Base-by-base conservation (phyloP, 2,888 invertebrate species). In the Microctonus hyperodae region DNA sequence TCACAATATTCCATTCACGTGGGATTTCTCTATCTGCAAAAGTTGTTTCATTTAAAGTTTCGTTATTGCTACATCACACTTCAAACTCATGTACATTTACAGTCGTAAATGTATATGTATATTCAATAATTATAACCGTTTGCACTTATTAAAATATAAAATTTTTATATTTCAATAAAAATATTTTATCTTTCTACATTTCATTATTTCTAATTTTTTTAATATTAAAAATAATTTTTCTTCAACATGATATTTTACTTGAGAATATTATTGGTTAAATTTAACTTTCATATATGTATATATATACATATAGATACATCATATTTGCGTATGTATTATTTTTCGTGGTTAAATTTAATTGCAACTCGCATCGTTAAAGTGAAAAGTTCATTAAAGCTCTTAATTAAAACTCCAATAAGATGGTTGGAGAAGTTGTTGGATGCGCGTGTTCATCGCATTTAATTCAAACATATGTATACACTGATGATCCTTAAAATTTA, bases 341-440 rank as follows among this genome's bases (percentile, higher is more conserved):
- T 44, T 2, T 7, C 16, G 44, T 13, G 60, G 60, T 31, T 50
- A 28, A 50, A 60, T 60, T 60, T 33, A 28, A 60, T 60, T 48
- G 28, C 50, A 50, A 33, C 13, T 37, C 31, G 22, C 50, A 16
- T 60, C 60, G 33, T 60, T 60, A 50, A 33, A 48, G 44, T 60
- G 31, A 6, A 7, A 33, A 60, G 60, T 60, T 60, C 60, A 48
- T 60, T 60, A 60, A 60, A 50, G 50, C 60, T 60, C 33, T 60
- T 50, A 33, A 60, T 60, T 60, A 50, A 50, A 60, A 28, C 60
- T 50, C 48, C 44, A 48, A 50, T 60, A 60, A 33, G 28, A 60
- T 60, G 31, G 16, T 31, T 22, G 4, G 28, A 59, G 23, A 60
- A 16, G 37, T 51, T 1, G n/a, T 44, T 44, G 44, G 44, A 7